Percentiles rank a stretch among this genome's conserved stretches.
phyloP scores from a whole-genome alignment of 2,888 invertebrate species.

The Formica aserva region DNA sequence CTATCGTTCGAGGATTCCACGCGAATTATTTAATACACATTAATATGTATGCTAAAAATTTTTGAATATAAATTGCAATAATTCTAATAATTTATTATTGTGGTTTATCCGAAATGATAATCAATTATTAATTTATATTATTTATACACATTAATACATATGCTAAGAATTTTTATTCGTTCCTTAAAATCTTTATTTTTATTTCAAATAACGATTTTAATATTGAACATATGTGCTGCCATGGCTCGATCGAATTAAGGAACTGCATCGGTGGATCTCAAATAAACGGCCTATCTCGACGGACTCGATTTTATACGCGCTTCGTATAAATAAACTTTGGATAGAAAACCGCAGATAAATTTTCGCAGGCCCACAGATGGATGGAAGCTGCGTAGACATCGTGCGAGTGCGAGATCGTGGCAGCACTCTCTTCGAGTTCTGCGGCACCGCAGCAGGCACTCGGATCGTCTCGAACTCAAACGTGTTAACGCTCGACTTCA shows the following conservation, averaged over 20 bases:
- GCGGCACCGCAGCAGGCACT: slow-evolving; percentile 81
- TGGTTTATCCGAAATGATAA: not conserved
- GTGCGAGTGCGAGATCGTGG: slow-evolving; percentile 82
- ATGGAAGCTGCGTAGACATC: slow-evolving; percentile 83
- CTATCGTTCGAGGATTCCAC: not conserved
- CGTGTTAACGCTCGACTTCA: slow-evolving; percentile 81
- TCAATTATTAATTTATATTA: not conserved
- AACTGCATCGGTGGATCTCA: not conserved
- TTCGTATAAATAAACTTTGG: slow-evolving; percentile 23
- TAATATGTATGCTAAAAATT: not conserved
- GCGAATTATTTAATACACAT: not conserved
- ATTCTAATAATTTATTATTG: not conserved
- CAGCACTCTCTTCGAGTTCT: slow-evolving; percentile 82
- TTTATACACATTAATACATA: not conserved
- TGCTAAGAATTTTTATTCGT: not conserved
- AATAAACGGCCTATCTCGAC: not conserved
- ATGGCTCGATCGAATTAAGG: slow-evolving; percentile 12
- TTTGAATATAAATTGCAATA: not conserved
- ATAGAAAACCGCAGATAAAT: slow-evolving; percentile 13
- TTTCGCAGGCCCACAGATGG: slow-evolving; percentile 77
- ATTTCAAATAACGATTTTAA: not conserved
- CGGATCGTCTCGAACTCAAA: slow-evolving; percentile 82
- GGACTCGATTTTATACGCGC: not conserved
- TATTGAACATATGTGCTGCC: not conserved
- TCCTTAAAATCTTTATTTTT: not conserved